Evolutionary conservation across 2,888 invertebrate genomes (phyloP).

Genomic region (Drosophila seclusa): DNA sequence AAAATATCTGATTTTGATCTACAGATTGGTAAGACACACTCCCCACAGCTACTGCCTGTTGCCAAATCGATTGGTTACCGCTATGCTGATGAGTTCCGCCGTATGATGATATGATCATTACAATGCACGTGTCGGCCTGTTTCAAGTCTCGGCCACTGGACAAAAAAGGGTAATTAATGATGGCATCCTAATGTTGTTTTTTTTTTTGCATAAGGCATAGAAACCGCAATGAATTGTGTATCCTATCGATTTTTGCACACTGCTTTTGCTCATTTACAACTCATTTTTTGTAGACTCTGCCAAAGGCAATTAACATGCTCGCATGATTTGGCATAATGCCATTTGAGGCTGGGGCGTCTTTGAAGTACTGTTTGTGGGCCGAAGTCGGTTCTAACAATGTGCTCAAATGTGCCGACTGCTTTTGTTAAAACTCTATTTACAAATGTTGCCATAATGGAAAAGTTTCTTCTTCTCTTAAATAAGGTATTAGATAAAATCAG

Average conservation of each 20-base stretch:
- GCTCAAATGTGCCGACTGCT: slow-evolving; percentile 43
- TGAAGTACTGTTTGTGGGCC: slow-evolving; percentile 50
- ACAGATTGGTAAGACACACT: slow-evolving; percentile 43
- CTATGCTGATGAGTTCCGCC: slow-evolving; percentile 44
- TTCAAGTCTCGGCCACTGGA: slow-evolving; percentile 47
- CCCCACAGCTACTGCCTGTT: slow-evolving; percentile 26
- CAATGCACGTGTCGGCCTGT: slow-evolving; percentile 60
- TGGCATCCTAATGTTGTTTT: slow-evolving; percentile 21
- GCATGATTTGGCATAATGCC: slow-evolving; percentile 57
- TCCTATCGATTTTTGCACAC: slow-evolving; percentile 43
- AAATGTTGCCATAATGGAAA: background rate
- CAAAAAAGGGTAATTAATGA: slow-evolving; percentile 66
- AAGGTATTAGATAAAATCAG: no score
- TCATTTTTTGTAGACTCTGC: slow-evolving; percentile 71
- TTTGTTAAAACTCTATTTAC: slow-evolving; percentile 8
- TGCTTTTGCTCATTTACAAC: slow-evolving; percentile 75
- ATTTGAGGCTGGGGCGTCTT: slow-evolving; percentile 44
- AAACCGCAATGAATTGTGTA: slow-evolving; percentile 58
- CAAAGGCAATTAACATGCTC: slow-evolving; percentile 72
- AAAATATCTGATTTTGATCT: slow-evolving; percentile 70
- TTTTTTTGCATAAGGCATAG: slow-evolving; percentile 46
- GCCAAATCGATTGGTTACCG: slow-evolving; percentile 71
- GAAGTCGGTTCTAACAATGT: slow-evolving; percentile 18
- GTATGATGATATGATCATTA: slow-evolving; percentile 72
- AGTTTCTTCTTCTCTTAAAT: background rate